Evolutionary conservation across 1,140 invertebrate species (phyloP), one percentile per base, ranked within the genome.

Genomic region (Polypedilum vanderplanki): DNA sequence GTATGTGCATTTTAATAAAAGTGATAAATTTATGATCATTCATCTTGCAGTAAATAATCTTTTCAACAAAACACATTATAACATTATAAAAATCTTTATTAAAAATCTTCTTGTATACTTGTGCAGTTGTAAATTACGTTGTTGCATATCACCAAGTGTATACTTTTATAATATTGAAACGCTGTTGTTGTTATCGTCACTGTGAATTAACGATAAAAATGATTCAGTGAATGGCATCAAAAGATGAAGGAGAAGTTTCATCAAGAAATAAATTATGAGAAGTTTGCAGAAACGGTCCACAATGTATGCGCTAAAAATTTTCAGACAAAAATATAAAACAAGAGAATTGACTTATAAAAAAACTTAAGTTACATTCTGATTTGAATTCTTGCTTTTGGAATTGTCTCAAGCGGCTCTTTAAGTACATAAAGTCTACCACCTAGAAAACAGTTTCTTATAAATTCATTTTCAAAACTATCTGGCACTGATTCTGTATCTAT

Each of bases 361-460:
- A 74, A 57, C 67, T 64, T 33, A 74, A 81, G 84, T 82, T 81
- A 87, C 87, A 86, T 80, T 79, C 79, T 84, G 22, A 85, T 79
- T 76, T 86, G 83, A 12, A 82, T 81, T 41, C 86, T 82, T 24
- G 85, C 85, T 76, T 81, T 84, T 0, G 87, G 85, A 20, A 91
- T 78, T 20, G 84, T 86, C 4, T 82, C 82, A 2, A 87, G 79
- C 76, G 86, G 82, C 79, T 90, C 89, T 76, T 89, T 88, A 78
- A 90, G 83, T 41, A 88, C 85, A 79, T 86, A 90, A 75, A 86
- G 85, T 24, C 85, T 78, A 0, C 85, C 83, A 0, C 86, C 86
- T 1, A 87, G 77, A 12, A 87, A 79, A 74, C 83, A 77, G 20
- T 81, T 70, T 40, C 79, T 83, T 0, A 87, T 78, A 70, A 86